Evolutionary conservation across 2,797 vertebrate genomes (phyloP), one percentile per base, ranked within the genome.

Genomic region (Pangasius sanitwongsei): DNA sequence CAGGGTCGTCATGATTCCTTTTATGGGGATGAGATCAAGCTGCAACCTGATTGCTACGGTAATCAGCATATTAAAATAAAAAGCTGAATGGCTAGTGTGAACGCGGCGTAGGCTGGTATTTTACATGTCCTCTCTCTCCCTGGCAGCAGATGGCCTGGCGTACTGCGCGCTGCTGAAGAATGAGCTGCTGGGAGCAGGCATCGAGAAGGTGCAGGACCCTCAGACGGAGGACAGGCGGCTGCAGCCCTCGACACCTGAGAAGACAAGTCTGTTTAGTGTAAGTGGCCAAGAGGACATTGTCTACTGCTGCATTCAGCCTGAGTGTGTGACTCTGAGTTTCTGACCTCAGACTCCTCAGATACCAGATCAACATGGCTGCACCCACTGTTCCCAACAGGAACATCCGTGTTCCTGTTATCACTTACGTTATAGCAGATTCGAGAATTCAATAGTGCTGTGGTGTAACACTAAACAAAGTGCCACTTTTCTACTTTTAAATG

Each of bases 91-190:
- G 75, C 50, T 53, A n/a, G n/a, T 0, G 28, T 23, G 5, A 85
- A 25, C 2, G 2, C 4, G 37, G n/a, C 12, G 1, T 70, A 25
- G 28, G n/a, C 48, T 55, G 65, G 48, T 55, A 15, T 70, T 70
- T 55, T 70, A 70, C 65, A 57, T 70, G 48, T 37, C 48, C 94
- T 96, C 95, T 53, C 63, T 61, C 11, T 65, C 25, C 28, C 13
- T 12, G 28, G 69, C 48, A 93, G 86, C 96, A 94, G 99, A 99
- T 55, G 98, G 98, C 63, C 97, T 99, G 84, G 98, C 98, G 50
- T 99, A 99, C 92, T 98, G 98, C 0, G 99, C 98, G 28, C 94
- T 99, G 92, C 95, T 99, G 89, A 99, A 99, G 94, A 99, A 99
- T 0, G 99, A 99, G 90, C 96, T 99, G 84, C 92, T 99, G 11